A percentile compares a stretch with the other conserved stretches of the same genome.
These are phyloP conservation scores for Garra rufa DNA, from an alignment of 2,113 vertebrate species.

Conservation along the genomic window DNA sequence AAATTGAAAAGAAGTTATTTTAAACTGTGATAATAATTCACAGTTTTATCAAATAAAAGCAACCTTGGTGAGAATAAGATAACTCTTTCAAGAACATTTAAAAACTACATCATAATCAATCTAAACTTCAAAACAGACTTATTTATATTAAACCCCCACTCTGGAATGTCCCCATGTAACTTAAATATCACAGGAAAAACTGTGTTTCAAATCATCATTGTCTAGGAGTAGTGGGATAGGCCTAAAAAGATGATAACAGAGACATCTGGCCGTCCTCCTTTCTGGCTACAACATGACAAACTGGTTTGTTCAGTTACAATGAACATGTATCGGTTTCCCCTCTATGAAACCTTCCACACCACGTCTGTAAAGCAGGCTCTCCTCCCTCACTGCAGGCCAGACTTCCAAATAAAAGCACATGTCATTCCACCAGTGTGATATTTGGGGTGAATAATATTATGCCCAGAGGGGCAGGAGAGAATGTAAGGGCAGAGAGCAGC, in stretches of 20 bases:
- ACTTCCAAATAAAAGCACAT: constrained; percentile 19
- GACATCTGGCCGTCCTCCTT: constrained; percentile 14
- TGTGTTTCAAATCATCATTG: neutral
- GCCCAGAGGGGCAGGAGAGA: neutral
- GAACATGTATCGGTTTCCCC: constrained; percentile 1
- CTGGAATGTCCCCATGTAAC: constrained; percentile 26
- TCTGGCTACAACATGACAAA: constrained; percentile 57
- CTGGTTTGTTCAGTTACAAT: constrained; percentile 64
- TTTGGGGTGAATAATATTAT: neutral
- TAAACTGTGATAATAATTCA: neutral
- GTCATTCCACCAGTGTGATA: neutral
- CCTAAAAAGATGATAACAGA: constrained; percentile 33
- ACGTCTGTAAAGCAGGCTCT: neutral
- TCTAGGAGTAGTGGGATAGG: neutral
- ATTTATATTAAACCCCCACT: neutral
- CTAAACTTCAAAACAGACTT: neutral
- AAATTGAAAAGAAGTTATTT: neutral
- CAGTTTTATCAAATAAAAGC: neutral
- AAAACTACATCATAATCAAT: neutral
- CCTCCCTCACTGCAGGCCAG: constrained; percentile 34
- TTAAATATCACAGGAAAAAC: neutral
- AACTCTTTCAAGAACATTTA: neutral
- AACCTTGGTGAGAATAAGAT: neutral
- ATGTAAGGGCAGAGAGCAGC: neutral
- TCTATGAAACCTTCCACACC: neutral